phyloP scores from a whole-genome alignment of 2,797 vertebrate genomes.

The Heteromormyrus szaboi region DNA sequence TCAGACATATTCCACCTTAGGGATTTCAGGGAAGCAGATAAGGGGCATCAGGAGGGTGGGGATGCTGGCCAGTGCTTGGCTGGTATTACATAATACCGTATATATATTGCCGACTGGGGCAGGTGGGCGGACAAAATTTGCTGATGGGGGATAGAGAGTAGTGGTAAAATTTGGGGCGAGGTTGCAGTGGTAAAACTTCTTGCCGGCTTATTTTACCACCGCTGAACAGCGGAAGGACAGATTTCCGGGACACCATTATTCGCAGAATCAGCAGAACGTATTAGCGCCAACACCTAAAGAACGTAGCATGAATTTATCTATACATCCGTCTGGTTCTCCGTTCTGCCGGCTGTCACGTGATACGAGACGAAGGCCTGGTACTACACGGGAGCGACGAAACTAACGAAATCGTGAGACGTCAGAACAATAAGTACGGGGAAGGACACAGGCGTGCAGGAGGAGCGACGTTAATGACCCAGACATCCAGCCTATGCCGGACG shows the following conservation, averaged over 20 bases:
- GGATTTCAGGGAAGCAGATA: neutral
- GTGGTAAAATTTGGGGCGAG: neutral
- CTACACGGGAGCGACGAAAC: neutral
- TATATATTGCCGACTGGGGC: too few species aligned
- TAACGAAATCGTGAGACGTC: too few species aligned
- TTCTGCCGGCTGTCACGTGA: neutral
- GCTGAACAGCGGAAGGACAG: too few species aligned
- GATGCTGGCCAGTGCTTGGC: neutral
- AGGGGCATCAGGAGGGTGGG: neutral
- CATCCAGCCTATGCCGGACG: too few species aligned
- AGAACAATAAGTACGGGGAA: too few species aligned
- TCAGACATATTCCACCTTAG: neutral
- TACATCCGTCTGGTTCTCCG: neutral
- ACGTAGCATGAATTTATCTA: neutral
- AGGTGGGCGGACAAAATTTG: too few species aligned
- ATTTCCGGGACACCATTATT: too few species aligned
- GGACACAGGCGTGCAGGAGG: too few species aligned
- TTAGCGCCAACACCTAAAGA: neutral
- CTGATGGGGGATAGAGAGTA: neutral
- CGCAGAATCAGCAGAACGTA: neutral
- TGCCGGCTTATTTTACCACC: too few species aligned
- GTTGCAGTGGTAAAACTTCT: neutral
- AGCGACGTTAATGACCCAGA: too few species aligned
- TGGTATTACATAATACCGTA: neutral
- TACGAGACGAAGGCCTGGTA: neutral